Conservation (phyloP, 2,113 vertebrate genomes). For the Nanger granti region DNA sequence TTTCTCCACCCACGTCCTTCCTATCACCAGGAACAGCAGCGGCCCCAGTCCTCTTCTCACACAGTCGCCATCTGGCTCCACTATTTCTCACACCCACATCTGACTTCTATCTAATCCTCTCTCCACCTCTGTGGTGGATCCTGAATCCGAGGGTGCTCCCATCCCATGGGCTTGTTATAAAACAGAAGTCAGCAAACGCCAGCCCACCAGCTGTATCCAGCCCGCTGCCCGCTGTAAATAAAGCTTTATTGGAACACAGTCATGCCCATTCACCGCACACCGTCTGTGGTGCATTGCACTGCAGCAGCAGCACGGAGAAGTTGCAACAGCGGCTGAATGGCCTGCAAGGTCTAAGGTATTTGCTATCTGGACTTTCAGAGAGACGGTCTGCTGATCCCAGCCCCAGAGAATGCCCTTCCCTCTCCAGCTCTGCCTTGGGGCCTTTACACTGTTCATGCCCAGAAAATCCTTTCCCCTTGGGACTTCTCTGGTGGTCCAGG, state of each 20-base stretch:
- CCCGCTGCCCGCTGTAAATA: neutral
- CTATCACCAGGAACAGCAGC: neutral
- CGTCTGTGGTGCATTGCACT: fast-evolving
- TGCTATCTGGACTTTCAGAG: neutral
- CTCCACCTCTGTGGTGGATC: neutral
- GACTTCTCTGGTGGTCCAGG: neutral
- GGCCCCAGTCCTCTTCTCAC: neutral
- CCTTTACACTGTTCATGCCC: neutral
- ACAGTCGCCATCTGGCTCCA: neutral
- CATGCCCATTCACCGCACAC: fast-evolving
- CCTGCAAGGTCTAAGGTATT: neutral
- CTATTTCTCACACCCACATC: too few species aligned
- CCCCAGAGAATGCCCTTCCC: neutral
- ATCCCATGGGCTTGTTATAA: neutral
- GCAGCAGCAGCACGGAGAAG: fast-evolving
- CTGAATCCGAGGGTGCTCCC: neutral
- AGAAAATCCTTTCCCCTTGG: neutral
- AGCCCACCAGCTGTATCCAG: neutral
- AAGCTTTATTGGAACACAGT: neutral
- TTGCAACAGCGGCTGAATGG: neutral
- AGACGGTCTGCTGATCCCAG: neutral
- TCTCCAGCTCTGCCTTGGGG: neutral
- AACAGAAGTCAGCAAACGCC: neutral
- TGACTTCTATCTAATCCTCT: fast-evolving
- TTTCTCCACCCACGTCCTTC: neutral